Evolutionary conservation across 2,888 invertebrate species (phyloP).

Genomic region (Chloromyia formosa): DNA sequence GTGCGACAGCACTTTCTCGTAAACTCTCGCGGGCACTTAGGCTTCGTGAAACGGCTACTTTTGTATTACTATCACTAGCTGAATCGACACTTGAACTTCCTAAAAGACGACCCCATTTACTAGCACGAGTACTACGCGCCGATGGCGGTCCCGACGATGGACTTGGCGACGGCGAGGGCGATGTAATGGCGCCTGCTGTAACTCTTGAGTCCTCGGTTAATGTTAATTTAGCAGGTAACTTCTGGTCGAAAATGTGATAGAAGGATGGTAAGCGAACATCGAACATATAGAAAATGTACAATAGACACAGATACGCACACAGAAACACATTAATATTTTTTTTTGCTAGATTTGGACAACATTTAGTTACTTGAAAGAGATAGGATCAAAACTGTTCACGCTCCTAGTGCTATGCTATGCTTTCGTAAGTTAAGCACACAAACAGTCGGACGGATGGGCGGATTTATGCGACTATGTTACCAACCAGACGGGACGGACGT

Average conservation of each 20-base stretch:
- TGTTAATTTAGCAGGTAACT: slow-evolving; percentile 65
- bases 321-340: slow-evolving; percentile 42
- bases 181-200: slow-evolving; percentile 61
- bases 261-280: slow-evolving; percentile 18
- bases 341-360: slow-evolving; percentile 16
- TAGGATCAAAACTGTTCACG: too few relatives aligned
- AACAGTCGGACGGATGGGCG: too few relatives aligned
- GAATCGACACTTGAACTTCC: slow-evolving; percentile 82
- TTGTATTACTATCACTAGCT: slow-evolving; percentile 70
- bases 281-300: slow-evolving; percentile 18
- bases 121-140: slow-evolving; percentile 67
- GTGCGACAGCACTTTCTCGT: slow-evolving; percentile 61
- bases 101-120: slow-evolving; percentile 85
- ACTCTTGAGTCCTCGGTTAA: slow-evolving; percentile 64
- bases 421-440: too few relatives aligned
- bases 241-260: slow-evolving; percentile 53
- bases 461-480: too few relatives aligned
- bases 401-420: too few relatives aligned
- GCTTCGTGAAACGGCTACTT: slow-evolving; percentile 68
- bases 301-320: slow-evolving; percentile 20
- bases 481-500: too few relatives aligned
- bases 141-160: slow-evolving; percentile 66
- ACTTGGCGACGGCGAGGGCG: slow-evolving; percentile 64
- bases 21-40: slow-evolving; percentile 68
- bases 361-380: not conserved